Evolutionary conservation across 92 coral and sea anemone genomes (phyloP).

Genomic region (Metridium senile): DNA sequence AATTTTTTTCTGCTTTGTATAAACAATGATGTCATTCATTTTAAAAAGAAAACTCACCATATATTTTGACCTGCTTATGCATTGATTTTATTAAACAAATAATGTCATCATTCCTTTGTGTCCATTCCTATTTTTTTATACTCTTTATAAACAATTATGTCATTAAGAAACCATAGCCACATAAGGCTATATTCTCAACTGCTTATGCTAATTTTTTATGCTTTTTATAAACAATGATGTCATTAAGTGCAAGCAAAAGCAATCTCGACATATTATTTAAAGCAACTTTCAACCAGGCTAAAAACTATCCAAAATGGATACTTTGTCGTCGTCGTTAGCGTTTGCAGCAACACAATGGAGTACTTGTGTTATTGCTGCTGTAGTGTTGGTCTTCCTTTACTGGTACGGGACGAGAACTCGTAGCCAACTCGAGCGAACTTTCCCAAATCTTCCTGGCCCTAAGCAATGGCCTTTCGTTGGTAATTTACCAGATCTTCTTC

Average conservation of each 20-base stretch:
- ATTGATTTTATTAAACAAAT: too few species aligned
- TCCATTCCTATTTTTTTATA: background rate
- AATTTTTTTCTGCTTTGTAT: background rate
- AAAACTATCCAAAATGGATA: slow-evolving; percentile 1
- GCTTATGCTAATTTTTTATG: background rate
- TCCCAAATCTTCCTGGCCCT: slow-evolving; percentile 65
- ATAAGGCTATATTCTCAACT: background rate
- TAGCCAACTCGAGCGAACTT: slow-evolving; percentile 36
- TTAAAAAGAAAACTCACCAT: background rate
- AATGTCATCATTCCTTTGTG: background rate
- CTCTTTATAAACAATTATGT: background rate
- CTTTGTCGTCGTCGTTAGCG: background rate
- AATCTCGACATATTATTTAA: background rate
- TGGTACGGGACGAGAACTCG: slow-evolving; percentile 45
- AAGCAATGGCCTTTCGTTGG: slow-evolving; percentile 68
- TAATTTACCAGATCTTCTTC: slow-evolving; percentile 29
- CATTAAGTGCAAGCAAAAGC: background rate
- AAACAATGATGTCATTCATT: background rate
- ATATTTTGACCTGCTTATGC: too few species aligned
- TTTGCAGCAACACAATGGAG: slow-evolving; percentile 10
- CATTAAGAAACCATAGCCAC: background rate
- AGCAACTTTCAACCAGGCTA: background rate
- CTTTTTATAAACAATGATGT: background rate
- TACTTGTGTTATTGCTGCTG: slow-evolving; percentile 2
- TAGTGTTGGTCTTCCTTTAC: slow-evolving; percentile 18